Conservation (phyloP, 1,140 invertebrate genomes). For the Eriosoma lanigerum region DNA sequence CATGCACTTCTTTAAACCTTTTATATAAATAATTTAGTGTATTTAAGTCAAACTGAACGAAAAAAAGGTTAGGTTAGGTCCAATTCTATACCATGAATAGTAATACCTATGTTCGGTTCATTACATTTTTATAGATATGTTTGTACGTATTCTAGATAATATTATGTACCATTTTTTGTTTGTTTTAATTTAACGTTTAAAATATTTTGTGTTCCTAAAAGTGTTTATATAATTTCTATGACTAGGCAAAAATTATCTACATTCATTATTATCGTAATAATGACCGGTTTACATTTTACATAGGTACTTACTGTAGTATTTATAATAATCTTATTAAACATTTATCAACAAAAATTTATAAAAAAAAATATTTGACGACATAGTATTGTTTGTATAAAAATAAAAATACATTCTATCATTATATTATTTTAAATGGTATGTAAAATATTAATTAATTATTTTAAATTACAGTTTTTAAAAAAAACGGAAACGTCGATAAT, state of each 20-base stretch:
- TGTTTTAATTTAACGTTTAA: not conserved
- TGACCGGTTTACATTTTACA: not conserved
- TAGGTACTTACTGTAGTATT: no score
- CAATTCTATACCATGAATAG: not conserved
- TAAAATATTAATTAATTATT: no score
- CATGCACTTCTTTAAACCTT: not conserved
- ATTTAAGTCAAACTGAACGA: not conserved
- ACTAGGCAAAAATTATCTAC: no score
- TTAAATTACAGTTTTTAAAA: no score
- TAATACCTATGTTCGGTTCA: not conserved
- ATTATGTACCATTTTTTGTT: not conserved
- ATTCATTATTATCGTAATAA: not conserved
- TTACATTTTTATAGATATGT: not conserved
- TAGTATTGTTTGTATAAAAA: no score
- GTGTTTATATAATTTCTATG: not conserved
- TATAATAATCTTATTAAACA: no score
- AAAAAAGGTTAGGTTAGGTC: not conserved
- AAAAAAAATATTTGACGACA: no score
- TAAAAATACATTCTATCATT: no score
- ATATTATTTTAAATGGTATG: no score
- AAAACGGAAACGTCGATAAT: no score
- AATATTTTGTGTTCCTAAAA: not conserved
- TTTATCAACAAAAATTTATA: no score
- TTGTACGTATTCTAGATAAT: not conserved
- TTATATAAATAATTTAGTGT: not conserved